Percentiles rank a stretch among this genome's conserved stretches.
phyloP scores from a whole-genome alignment of 2,888 invertebrate species.

The Polia nebulosa region DNA sequence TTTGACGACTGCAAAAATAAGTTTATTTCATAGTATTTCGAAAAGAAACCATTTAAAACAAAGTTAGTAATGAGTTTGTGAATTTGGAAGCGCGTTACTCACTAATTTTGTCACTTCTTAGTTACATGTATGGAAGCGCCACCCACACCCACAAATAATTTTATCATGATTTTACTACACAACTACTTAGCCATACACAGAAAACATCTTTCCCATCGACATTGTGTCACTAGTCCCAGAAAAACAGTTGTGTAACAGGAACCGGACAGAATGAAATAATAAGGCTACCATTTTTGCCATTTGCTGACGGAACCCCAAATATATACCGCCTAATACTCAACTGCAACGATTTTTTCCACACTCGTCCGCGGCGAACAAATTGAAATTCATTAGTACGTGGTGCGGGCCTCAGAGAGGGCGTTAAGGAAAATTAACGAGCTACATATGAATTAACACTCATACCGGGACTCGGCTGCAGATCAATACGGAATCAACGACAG shows the following conservation, averaged over 20 bases:
- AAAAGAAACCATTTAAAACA: background rate
- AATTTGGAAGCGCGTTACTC: background rate
- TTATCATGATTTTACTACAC: no score
- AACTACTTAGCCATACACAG: no score
- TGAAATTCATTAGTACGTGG: conserved; percentile 88
- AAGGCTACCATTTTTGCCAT: background rate
- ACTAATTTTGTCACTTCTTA: no score
- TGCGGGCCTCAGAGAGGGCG: conserved; percentile 79
- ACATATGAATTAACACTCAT: conserved; percentile 88
- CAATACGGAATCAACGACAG: conserved; percentile 76
- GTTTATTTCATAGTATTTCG: background rate
- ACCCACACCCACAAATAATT: no score
- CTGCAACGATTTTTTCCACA: conserved; percentile 75
- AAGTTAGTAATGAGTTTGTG: background rate
- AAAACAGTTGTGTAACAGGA: background rate
- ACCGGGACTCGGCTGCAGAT: conserved; percentile 67
- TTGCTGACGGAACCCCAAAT: conserved; percentile 28
- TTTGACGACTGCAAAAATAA: background rate
- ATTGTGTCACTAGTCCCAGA: no score
- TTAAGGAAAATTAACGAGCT: conserved; percentile 89
- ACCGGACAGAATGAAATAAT: background rate
- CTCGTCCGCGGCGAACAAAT: conserved; percentile 82
- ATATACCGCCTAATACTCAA: conserved; percentile 61
- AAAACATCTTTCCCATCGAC: background rate
- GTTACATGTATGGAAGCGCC: no score